Conservation (phyloP, 2,113 vertebrate genomes). For the Leptocoma aspasia region DNA sequence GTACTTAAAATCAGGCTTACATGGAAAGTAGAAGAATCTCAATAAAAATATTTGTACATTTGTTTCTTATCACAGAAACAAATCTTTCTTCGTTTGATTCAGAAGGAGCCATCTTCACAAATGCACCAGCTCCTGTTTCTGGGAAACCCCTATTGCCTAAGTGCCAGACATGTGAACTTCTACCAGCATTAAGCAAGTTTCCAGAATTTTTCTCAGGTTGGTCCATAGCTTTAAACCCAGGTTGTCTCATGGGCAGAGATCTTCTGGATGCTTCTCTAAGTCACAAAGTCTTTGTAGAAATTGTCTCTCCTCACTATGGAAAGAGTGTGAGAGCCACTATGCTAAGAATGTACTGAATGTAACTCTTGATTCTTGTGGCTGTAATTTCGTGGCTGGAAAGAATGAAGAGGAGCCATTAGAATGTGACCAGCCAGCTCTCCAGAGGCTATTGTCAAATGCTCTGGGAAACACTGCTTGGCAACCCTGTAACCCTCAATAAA, state of each 20-base stretch:
- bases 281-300: background rate
- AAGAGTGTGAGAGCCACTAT: background rate
- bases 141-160: background rate
- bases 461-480: background rate
- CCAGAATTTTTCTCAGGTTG: background rate
- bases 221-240: background rate
- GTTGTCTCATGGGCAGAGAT: background rate
- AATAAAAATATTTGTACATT: background rate
- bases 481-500: background rate
- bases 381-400: background rate
- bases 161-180: background rate
- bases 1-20: background rate
- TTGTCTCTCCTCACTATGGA: background rate
- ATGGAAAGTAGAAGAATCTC: background rate
- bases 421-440: background rate
- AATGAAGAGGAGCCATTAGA: background rate
- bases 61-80: background rate
- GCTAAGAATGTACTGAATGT: background rate
- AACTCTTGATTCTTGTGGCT: background rate
- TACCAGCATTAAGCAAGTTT: background rate
- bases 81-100: background rate
- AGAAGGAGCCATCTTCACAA: background rate
- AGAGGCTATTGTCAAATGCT: background rate
- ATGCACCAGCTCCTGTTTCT: background rate
- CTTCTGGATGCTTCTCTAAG: background rate